Evolutionary conservation across 2,888 invertebrate species (phyloP).

Genomic region (Neoaliturus tenellus): DNA sequence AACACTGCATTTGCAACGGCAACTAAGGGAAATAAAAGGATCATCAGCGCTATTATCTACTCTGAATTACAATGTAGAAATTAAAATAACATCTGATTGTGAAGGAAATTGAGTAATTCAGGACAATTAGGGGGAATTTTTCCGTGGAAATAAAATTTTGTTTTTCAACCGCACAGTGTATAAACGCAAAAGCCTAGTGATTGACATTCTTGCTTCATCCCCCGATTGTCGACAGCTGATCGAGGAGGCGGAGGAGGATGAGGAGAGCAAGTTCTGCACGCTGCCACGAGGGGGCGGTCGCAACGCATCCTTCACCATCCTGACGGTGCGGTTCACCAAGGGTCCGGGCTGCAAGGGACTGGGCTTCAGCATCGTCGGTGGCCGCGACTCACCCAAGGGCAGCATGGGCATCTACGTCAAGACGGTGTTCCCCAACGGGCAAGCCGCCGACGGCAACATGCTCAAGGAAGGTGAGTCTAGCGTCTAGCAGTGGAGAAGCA

Average conservation of each 20-base stretch:
- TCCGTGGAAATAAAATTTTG: too few species aligned
- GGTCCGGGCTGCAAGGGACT: constrained; percentile 90
- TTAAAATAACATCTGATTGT: too few species aligned
- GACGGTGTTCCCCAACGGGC: constrained; percentile 89
- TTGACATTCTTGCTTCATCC: too few species aligned
- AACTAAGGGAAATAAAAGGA: too few species aligned
- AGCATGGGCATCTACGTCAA: constrained; percentile 93
- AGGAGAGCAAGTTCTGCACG: constrained; percentile 78
- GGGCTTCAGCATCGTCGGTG: constrained; percentile 94
- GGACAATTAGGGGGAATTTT: too few species aligned
- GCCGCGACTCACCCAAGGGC: constrained; percentile 89
- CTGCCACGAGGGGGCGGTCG: constrained; percentile 76
- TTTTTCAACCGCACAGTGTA: too few species aligned
- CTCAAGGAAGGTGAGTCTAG: constrained; percentile 84
- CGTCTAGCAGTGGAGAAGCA: neutral
- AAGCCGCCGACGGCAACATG: constrained; percentile 87
- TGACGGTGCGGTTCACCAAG: constrained; percentile 81
- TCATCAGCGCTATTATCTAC: too few species aligned
- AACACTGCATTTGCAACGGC: too few species aligned
- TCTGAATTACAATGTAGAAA: too few species aligned
- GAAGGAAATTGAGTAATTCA: too few species aligned
- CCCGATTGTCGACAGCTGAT: constrained; percentile 34
- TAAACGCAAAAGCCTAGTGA: too few species aligned
- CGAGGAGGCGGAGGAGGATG: constrained; percentile 72
- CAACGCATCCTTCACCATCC: constrained; percentile 74